These are phyloP conservation scores for Hypothenemus hampei DNA, from an alignment of 1,140 invertebrate species.

Conservation along the genomic window DNA sequence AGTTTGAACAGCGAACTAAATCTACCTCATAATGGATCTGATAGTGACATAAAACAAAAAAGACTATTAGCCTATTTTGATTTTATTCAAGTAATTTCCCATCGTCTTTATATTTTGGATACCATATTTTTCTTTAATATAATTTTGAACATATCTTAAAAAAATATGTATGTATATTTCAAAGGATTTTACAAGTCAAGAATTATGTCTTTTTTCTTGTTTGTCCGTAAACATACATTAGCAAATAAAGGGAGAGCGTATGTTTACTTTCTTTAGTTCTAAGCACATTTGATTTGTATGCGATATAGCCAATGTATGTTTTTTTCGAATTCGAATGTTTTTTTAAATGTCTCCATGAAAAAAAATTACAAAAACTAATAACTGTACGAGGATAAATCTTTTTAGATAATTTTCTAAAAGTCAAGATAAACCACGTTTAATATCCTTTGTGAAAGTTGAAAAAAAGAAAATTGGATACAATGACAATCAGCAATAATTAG, in stretches of 20 bases:
- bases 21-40: conserved; percentile 17
- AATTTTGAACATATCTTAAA: no score
- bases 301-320: neutral
- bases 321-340: neutral
- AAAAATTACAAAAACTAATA: no score
- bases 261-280: neutral
- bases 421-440: conserved; percentile 22
- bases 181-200: no score
- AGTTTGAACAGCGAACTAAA: conserved; percentile 15
- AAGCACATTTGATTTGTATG: neutral
- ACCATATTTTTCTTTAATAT: no score
- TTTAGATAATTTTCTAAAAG: conserved; percentile 17
- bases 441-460: conserved; percentile 10
- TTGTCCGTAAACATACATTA: neutral
- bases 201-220: no score
- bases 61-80: conserved; percentile 11
- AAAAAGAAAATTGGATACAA: conserved; percentile 16
- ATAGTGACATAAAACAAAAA: conserved; percentile 16
- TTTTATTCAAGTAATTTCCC: conserved; percentile 10
- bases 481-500: conserved; percentile 20
- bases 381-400: no score
- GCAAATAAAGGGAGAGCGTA: neutral
- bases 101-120: no score
- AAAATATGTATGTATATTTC: no score
- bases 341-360: no score